phyloP scores from a whole-genome alignment of 2,888 invertebrate species.

The Parnassius orleans region DNA sequence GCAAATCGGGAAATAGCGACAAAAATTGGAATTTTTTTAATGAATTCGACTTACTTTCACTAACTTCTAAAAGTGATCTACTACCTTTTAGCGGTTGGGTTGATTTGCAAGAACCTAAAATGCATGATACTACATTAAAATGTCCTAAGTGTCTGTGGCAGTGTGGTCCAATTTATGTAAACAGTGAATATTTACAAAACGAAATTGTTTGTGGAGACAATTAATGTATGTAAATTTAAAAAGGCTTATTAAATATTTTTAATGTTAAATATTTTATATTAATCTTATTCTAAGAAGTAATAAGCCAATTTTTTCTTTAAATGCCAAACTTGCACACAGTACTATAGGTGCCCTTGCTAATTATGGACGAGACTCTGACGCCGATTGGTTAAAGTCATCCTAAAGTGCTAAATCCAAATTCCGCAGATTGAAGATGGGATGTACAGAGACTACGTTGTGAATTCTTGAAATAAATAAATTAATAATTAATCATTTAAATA shows the following conservation, averaged over 20 bases:
- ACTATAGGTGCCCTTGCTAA: no score
- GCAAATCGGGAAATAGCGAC: constrained; percentile 37
- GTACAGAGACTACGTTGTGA: no score
- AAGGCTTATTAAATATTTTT: constrained; percentile 9
- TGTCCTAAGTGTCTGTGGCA: constrained; percentile 77
- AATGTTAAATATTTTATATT: no score
- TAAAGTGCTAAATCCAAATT: no score
- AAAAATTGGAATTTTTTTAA: constrained; percentile 68
- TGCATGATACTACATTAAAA: constrained; percentile 33
- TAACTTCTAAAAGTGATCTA: constrained; percentile 30
- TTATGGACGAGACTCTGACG: no score
- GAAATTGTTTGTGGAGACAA: constrained; percentile 48
- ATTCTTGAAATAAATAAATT: no score
- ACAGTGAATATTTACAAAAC: constrained; percentile 54
- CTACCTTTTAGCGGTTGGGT: constrained; percentile 49
- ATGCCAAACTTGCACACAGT: no score
- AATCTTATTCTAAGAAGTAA: no score
- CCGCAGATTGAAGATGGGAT: no score
- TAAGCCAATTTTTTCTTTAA: no score
- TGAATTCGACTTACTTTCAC: constrained; percentile 44
- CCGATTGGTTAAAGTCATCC: no score
- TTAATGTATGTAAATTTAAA: constrained; percentile 38
- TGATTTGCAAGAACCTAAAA: constrained; percentile 45
- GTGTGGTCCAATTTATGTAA: constrained; percentile 65
- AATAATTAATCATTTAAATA: no score